Evolutionary conservation across 2,113 vertebrate species (phyloP), one percentile per base, ranked within the genome.

Genomic region (Aythya baeri): DNA sequence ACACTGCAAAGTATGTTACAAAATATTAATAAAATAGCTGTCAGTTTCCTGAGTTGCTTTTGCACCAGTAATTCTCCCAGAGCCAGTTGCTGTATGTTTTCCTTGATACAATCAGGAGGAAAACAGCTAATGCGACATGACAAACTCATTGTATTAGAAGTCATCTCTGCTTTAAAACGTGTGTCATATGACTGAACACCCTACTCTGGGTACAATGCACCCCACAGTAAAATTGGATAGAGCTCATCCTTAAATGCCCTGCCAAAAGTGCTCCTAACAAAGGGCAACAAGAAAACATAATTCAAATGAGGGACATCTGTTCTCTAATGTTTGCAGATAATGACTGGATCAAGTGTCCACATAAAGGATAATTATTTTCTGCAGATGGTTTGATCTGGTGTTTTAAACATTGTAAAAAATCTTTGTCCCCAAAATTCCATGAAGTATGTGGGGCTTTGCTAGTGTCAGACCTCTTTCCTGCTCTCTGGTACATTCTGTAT

Each of bases 281-380:
- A 97, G 91, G 71, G 79, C 95, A 96, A 91, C 71, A 94, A 95
- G 96, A 96, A 97, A 96, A 92, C 92, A 91, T 95, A 96, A 96
- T 97, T 97, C 93, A 97, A 95, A 97, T 94, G 91, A 96, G 88
- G 94, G 97, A 96, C 97, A 97, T 96, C 97, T 96, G 97, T 73
- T 96, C 95, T 93, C 76, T 91, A 96, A 95, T 95, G 93, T 97
- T 96, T 96, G 80, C 88, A 93, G 94, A 97, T 94, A 96, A 96
- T 96, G 96, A 89, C 93, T 97, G 95, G 92, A 96, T 93, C 77
- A 65, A 97, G 65, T 94, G 92, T 90, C 91, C 85, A 71, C 87
- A 94, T 94, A 96, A 94, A 95, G 96, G 87, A 94, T 96, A 97
- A 96, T 97, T 96, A 96, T 97, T 96, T 96, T 96, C 96, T 93